Evolutionary conservation across 2,888 invertebrate genomes (phyloP).

Genomic region (Dicroscelio sp.): DNA sequence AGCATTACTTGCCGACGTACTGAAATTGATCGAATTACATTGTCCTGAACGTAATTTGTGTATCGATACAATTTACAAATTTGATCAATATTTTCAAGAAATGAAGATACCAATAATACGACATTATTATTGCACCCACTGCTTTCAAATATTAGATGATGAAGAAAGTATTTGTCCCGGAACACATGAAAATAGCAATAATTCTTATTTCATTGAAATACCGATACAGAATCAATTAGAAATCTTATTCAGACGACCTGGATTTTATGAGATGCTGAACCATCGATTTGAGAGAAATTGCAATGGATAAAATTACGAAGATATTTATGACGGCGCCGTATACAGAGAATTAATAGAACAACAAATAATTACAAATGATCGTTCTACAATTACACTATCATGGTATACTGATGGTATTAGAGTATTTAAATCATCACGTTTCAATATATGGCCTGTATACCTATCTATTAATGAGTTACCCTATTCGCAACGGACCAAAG

Average conservation of each 20-base stretch:
- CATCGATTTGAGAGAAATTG: not conserved
- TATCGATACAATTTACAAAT: not conserved
- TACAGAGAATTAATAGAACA: conserved; percentile 7
- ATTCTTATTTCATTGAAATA: conserved; percentile 5
- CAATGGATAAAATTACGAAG: not conserved
- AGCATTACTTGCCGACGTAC: not conserved
- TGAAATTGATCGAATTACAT: not conserved
- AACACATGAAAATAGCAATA: not conserved
- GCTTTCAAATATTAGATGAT: not conserved
- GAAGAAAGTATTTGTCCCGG: not conserved
- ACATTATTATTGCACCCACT: not conserved
- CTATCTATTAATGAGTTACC: conserved; percentile 27
- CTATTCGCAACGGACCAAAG: not conserved
- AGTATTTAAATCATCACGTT: not conserved
- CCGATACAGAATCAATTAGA: not conserved
- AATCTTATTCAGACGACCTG: not conserved
- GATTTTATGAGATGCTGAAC: not conserved
- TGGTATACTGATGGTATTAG: not conserved
- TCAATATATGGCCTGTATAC: conserved; percentile 23
- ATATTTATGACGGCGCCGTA: conserved; percentile 2
- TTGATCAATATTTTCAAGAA: not conserved
- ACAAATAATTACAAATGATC: not conserved
- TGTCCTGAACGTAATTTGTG: not conserved
- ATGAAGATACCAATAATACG: not conserved
- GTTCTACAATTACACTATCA: not conserved